phyloP scores from a whole-genome alignment of 2,888 invertebrate genomes.

The Oxytorus armatus region DNA sequence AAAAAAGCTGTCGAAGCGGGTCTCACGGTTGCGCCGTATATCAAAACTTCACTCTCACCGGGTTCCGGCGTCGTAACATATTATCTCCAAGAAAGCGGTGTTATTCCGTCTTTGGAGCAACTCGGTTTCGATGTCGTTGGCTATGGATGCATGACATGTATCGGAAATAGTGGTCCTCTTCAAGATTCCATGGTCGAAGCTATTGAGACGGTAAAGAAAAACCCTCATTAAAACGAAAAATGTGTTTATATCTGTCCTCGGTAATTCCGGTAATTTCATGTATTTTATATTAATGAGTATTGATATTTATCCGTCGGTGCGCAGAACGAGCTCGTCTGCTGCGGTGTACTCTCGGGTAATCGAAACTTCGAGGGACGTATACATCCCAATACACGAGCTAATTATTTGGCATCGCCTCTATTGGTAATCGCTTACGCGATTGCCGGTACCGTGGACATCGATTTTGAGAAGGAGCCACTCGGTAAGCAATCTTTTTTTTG shows the following conservation, averaged over 20 bases:
- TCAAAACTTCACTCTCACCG: conserved; percentile 98
- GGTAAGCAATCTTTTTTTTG: conserved; percentile 85
- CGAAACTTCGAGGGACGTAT: conserved; percentile 99
- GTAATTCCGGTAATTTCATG: not conserved
- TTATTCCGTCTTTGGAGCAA: conserved; percentile 93
- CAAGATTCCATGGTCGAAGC: conserved; percentile 87
- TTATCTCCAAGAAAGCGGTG: conserved; percentile 95
- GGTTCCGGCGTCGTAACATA: conserved; percentile 98
- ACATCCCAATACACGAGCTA: conserved; percentile 98
- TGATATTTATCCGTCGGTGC: conserved; percentile 20
- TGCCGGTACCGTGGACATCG: conserved; percentile 97
- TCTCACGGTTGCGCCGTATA: conserved; percentile 94
- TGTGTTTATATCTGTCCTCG: not conserved
- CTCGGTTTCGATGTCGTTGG: conserved; percentile 98
- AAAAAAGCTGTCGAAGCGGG: conserved; percentile 97
- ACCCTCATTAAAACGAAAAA: not conserved
- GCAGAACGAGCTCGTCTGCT: conserved; percentile 96
- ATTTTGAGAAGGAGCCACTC: conserved; percentile 95
- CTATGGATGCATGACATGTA: conserved; percentile 99
- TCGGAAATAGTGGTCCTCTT: conserved; percentile 98
- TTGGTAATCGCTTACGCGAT: conserved; percentile 99
- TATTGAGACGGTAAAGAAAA: conserved; percentile 78
- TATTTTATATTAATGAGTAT: not conserved
- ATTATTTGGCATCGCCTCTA: conserved; percentile 98
- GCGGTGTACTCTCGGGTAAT: conserved; percentile 98